Evolutionary conservation across 2,888 invertebrate genomes (phyloP).

Genomic region (Agapostemon virescens): DNA sequence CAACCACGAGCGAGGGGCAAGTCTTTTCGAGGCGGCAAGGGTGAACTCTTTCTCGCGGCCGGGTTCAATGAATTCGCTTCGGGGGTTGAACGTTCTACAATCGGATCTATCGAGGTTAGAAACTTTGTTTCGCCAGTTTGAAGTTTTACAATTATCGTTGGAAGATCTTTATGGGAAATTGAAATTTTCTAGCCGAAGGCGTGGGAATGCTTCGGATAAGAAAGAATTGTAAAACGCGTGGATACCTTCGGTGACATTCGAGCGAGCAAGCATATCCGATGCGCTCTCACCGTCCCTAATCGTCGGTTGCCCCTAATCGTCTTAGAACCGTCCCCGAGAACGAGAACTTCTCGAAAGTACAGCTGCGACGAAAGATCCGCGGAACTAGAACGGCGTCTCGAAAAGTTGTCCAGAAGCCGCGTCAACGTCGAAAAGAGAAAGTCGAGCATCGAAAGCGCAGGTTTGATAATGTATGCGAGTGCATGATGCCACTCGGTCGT

Average conservation of each 20-base stretch:
- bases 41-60: neutral
- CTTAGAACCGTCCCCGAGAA: too few species aligned
- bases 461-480: slow-evolving; percentile 60
- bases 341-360: neutral
- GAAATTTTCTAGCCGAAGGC: too few species aligned
- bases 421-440: slow-evolving; percentile 1
- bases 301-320: too few species aligned
- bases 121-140: neutral
- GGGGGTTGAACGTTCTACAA: neutral
- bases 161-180: too few species aligned
- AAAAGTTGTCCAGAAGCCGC: neutral
- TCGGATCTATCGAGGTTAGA: neutral
- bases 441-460: slow-evolving; percentile 4
- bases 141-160: too few species aligned
- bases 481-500: slow-evolving; percentile 57
- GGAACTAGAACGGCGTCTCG: neutral
- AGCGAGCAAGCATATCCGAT: too few species aligned
- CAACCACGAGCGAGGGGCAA: neutral
- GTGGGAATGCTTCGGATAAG: too few species aligned
- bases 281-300: too few species aligned
- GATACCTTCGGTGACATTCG: too few species aligned
- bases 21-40: neutral
- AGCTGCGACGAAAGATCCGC: neutral
- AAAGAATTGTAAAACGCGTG: too few species aligned
- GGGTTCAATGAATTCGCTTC: neutral